Conservation (phyloP, 2,797 vertebrate species). For the Darevskia mixta region DNA sequence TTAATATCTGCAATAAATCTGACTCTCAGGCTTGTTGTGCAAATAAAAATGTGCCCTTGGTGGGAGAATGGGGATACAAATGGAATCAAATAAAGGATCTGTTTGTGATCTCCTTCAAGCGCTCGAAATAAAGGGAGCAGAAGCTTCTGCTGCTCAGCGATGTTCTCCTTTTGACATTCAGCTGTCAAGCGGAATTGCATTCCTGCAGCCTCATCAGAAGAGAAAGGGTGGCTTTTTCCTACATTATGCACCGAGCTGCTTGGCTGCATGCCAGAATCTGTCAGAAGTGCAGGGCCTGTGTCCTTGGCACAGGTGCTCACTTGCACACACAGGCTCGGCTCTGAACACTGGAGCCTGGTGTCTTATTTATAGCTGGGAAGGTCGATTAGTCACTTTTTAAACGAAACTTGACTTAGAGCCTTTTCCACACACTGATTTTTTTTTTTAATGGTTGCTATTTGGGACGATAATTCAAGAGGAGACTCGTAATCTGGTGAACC, state of each 20-base stretch:
- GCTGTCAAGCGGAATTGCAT: constrained; percentile 36
- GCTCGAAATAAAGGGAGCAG: background rate
- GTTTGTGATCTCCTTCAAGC: background rate
- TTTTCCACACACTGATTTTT: background rate
- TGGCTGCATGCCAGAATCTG: constrained; percentile 16
- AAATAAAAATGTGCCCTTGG: background rate
- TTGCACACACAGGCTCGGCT: background rate
- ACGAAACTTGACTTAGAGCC: background rate
- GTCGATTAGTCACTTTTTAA: background rate
- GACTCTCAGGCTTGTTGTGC: background rate
- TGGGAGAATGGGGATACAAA: no score
- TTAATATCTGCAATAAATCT: background rate
- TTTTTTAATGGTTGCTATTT: background rate
- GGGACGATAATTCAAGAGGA: background rate
- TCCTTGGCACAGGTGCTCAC: constrained; percentile 28
- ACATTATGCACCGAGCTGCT: constrained; percentile 13
- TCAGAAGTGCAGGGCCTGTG: constrained; percentile 25
- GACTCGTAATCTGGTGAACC: no score
- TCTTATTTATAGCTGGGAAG: background rate
- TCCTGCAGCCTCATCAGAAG: constrained; percentile 34
- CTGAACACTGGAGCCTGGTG: background rate
- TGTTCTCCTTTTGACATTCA: constrained; percentile 38
- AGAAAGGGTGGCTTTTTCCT: constrained; percentile 28
- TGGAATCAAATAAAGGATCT: background rate
- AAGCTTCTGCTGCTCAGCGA: constrained; percentile 17